These are phyloP conservation scores for Nematolebias whitei DNA, from an alignment of 2,113 vertebrate species.

Conservation along the genomic window DNA sequence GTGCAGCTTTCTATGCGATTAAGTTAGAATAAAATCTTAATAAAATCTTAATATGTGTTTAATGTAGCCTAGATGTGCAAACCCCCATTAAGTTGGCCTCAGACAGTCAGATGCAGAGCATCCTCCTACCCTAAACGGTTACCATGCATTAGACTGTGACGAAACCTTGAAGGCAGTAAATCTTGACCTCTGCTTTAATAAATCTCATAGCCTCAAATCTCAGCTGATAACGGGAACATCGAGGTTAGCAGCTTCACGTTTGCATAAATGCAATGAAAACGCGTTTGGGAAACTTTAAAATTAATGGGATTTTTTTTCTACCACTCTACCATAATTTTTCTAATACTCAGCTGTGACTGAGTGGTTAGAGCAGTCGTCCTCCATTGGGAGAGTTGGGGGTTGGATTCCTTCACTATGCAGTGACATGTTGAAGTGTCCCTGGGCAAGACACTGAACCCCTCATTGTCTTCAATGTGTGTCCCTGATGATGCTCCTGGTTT, in stretches of 20 bases:
- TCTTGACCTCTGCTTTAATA: constrained; percentile 50
- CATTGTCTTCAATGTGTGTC: no score
- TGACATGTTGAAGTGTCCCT: no score
- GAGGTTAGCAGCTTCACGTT: constrained; percentile 13
- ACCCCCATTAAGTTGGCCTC: constrained; percentile 43
- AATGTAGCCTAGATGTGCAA: constrained; percentile 12
- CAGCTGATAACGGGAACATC: constrained; percentile 55
- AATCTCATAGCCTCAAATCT: constrained; percentile 54
- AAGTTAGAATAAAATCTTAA: no score
- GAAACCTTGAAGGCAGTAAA: constrained; percentile 47
- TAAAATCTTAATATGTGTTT: constrained; percentile 14
- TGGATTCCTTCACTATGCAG: no score
- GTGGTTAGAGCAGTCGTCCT: no score
- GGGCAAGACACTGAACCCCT: no score
- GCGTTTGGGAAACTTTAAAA: no score
- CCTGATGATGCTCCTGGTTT: constrained; percentile 86
- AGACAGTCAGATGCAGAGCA: neutral
- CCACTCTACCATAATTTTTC: no score
- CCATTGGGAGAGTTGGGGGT: no score
- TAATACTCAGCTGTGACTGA: no score
- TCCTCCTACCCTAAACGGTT: neutral
- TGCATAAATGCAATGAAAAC: neutral
- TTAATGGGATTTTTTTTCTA: no score
- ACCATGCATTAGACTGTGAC: neutral
- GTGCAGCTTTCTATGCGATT: neutral